Evolutionary conservation across 2,113 vertebrate genomes (phyloP).

Genomic region (Corythornis cristatus): DNA sequence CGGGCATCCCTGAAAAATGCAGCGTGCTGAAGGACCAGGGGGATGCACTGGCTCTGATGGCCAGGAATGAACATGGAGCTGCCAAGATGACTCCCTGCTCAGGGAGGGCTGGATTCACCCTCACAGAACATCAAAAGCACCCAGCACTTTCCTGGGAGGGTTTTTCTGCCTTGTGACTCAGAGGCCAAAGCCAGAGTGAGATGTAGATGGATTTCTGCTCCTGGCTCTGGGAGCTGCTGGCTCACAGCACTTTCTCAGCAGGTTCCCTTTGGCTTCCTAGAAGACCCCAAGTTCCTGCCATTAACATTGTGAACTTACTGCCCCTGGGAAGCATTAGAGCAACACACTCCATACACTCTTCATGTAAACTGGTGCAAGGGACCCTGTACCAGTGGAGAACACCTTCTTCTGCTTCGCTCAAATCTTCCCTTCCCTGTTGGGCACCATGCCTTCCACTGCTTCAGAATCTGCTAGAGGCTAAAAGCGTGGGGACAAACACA

Average conservation of each 20-base stretch:
- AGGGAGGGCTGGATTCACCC: neutral
- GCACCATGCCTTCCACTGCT: neutral
- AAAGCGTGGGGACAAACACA: neutral
- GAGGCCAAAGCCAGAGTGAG: neutral
- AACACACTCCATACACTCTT: rapidly evolving
- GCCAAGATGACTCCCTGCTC: neutral
- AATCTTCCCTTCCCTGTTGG: too few relatives aligned
- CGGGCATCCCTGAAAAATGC: neutral
- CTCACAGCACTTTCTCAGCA: neutral
- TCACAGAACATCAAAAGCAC: neutral
- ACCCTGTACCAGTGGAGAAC: neutral
- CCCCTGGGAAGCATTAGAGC: neutral
- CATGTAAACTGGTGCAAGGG: neutral
- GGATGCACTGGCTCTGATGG: neutral
- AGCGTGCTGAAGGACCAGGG: neutral
- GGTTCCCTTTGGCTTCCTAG: neutral
- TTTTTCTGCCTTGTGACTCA: neutral
- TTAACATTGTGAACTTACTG: neutral
- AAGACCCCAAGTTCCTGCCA: neutral
- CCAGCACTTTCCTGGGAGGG: neutral
- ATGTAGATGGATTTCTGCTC: neutral
- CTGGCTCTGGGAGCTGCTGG: neutral
- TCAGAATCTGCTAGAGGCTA: neutral
- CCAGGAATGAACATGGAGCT: neutral
- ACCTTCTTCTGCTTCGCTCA: neutral